These are phyloP conservation scores for Erebia aethiops DNA, from an alignment of 2,888 invertebrate genomes.

Conservation along the genomic window DNA sequence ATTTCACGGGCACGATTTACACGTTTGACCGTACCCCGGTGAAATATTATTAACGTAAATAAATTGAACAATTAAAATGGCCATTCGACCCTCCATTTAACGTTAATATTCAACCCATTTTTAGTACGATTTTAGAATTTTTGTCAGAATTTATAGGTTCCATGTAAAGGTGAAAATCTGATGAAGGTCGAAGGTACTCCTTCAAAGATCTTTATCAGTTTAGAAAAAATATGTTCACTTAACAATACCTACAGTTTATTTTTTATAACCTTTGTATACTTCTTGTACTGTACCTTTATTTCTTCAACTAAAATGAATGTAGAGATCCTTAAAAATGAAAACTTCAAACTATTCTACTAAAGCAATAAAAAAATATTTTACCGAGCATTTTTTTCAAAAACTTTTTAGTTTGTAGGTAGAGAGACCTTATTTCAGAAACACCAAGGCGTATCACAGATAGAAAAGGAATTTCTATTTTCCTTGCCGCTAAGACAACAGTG, in stretches of 20 bases:
- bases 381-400: background rate
- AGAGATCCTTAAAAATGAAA: too few species aligned
- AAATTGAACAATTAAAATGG: constrained; percentile 25
- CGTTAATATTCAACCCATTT: background rate
- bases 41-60: constrained; percentile 45
- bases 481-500: constrained; percentile 62
- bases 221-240: too few species aligned
- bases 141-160: too few species aligned
- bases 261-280: too few species aligned
- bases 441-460: constrained; percentile 8
- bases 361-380: background rate
- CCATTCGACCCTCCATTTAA: background rate
- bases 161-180: too few species aligned
- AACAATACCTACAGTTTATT: too few species aligned
- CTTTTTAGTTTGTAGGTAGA: background rate
- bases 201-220: too few species aligned
- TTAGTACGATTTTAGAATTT: too few species aligned
- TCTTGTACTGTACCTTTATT: too few species aligned
- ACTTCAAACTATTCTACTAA: too few species aligned
- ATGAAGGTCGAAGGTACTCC: too few species aligned
- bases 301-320: too few species aligned
- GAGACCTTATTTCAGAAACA: constrained; percentile 10
- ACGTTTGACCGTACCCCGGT: constrained; percentile 44
- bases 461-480: constrained; percentile 19
- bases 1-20: constrained; percentile 61